A percentile compares a stretch with the other conserved stretches of the same genome.
phyloP scores from a whole-genome alignment of 2,797 vertebrate genomes.

The Petrocephalus schoutedeni region DNA sequence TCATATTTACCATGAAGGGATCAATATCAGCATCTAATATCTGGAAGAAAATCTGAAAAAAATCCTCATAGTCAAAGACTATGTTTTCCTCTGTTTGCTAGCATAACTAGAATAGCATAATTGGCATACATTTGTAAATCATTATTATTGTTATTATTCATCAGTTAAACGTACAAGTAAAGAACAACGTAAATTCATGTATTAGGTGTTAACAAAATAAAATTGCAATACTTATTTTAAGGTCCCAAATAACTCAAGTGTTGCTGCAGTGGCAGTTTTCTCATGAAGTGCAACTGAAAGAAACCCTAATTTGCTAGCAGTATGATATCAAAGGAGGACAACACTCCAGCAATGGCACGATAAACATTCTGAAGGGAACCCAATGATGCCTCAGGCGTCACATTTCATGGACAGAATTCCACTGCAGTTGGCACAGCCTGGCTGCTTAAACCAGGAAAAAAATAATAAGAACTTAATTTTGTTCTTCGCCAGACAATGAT shows the following conservation, averaged over 20 bases:
- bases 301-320: background rate
- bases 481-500: background rate
- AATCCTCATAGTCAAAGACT: too few relatives aligned
- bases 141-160: background rate
- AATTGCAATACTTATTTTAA: background rate
- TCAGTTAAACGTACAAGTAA: background rate
- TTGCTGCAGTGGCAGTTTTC: background rate
- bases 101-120: too few relatives aligned
- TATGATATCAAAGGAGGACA: background rate
- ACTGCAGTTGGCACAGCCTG: background rate
- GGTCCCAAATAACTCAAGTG: background rate
- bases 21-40: too few relatives aligned
- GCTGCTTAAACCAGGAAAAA: background rate
- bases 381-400: background rate
- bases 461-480: background rate
- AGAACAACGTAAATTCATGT: background rate
- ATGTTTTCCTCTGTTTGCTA: too few relatives aligned
- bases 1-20: too few relatives aligned
- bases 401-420: slow-evolving; percentile 12
- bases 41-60: too few relatives aligned
- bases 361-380: slow-evolving; percentile 1
- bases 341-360: background rate
- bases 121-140: background rate
- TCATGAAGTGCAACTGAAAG: background rate
- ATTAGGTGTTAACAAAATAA: background rate